Percentiles rank a stretch among this genome's conserved stretches.
Evolutionary conservation across 2,113 vertebrate genomes (phyloP).

Genomic region (Callospermophilus lateralis): DNA sequence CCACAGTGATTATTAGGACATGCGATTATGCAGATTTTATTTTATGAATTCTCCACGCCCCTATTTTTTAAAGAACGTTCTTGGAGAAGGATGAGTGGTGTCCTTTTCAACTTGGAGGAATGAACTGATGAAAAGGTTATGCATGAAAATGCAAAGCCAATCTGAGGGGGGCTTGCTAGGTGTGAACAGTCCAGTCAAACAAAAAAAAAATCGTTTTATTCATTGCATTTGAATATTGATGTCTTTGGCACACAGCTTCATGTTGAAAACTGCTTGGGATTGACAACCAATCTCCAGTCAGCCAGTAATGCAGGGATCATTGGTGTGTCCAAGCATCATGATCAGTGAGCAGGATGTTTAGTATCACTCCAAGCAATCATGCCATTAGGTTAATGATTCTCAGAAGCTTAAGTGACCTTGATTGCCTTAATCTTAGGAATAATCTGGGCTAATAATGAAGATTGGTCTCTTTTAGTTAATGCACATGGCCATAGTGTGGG

Average conservation of each 20-base stretch:
- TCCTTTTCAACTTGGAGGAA: background rate
- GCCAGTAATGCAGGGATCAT: background rate
- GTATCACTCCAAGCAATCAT: background rate
- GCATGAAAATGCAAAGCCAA: background rate
- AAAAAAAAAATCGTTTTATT: background rate
- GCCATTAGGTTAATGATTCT: background rate
- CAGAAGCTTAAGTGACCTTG: background rate
- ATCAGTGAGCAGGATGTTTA: background rate
- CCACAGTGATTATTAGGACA: background rate
- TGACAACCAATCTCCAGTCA: background rate
- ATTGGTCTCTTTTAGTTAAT: background rate
- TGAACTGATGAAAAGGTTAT: background rate
- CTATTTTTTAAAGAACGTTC: background rate
- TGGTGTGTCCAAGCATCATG: background rate
- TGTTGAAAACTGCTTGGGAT: background rate
- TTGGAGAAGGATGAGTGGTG: background rate
- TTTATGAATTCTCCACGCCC: background rate
- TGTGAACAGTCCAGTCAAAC: background rate
- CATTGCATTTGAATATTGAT: background rate
- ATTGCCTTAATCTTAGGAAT: background rate
- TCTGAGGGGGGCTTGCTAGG: background rate
- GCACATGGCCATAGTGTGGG: background rate
- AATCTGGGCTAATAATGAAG: background rate
- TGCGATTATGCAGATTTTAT: background rate
- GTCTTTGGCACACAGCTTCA: background rate